Evolutionary conservation across 2,797 vertebrate genomes (phyloP).

Genomic region (Garrulus glandarius): DNA sequence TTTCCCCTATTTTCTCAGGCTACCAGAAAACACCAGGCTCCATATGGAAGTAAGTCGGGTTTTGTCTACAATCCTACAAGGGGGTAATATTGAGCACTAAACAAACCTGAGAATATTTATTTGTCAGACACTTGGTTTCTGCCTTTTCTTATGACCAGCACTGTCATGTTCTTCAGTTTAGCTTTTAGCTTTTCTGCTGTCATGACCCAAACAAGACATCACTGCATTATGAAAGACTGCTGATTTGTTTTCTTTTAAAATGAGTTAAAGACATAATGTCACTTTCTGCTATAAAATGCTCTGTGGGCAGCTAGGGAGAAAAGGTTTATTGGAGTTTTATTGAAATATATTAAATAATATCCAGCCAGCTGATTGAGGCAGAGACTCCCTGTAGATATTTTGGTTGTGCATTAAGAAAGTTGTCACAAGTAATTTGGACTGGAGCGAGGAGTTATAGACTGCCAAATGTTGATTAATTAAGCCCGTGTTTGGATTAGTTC

Average conservation of each 20-base stretch:
- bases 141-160: not conserved
- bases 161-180: not conserved
- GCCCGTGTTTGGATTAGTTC: conserved; percentile 82
- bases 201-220: not conserved
- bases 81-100: not conserved
- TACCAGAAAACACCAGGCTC: not conserved
- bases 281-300: conserved; percentile 43
- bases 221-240: not conserved
- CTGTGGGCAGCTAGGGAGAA: conserved; percentile 10
- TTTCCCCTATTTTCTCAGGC: not conserved
- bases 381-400: conserved; percentile 65
- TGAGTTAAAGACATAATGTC: conserved; percentile 47
- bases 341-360: conserved; percentile 64
- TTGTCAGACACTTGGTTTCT: not conserved
- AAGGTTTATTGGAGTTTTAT: conserved; percentile 63
- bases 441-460: conserved; percentile 68
- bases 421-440: conserved; percentile 80
- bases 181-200: not conserved
- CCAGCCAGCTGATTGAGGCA: conserved; percentile 19
- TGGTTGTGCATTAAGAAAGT: conserved; percentile 76
- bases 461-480: conserved; percentile 84
- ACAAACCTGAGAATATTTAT: not conserved
- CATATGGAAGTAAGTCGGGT: not conserved
- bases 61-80: not conserved
- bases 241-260: not conserved